Base-by-base conservation (phyloP, 1,140 invertebrate genomes). In the Trialeurodes vaporariorum region DNA sequence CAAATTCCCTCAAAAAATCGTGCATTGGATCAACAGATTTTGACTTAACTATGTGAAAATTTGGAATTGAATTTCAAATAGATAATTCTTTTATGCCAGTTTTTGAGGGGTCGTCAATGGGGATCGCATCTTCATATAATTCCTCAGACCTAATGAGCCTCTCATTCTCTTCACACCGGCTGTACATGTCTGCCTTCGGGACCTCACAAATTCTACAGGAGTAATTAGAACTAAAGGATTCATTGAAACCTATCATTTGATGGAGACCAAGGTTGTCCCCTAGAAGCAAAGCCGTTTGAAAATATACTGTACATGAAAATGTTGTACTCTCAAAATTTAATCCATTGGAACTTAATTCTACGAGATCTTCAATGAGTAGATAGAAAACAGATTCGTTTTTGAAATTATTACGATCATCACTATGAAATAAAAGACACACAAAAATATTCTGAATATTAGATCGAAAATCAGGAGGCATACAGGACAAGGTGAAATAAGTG, bases 241-340 rank as follows among this genome's bases (percentile, higher is more conserved):
- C 72, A 27, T 27, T 64, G 62, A 77, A 76, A 25, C 74, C 77
- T 23, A 76, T 60, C 17, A 77, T 68, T n/a, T 65, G 65, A 65
- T 78, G 71, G 2, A 76, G 9, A 24, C 75, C 73, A 27, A 78
- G 69, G 67, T 78, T 79, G 67, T 79, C 76, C 21, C 75, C 77
- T 21, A 72, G 27, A 65, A 77, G 62, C 61, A 75, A 67, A 25
- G 24, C 58, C 59, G 77, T 60, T 66, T 68, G 62, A 68, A 77
- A 75, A 62, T 70, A 72, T 58, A 77, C 66, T 49, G 5, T 49
- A 5, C 34, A 5, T 5, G 34, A 49, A 17, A 9, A 49, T 9
- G 34, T 17, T 49, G 5, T 17, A 49, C 17, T 76, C 23, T 25
- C 21, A 59, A 67, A 49, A 49, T 9, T 9, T 9, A 79, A 73